Evolutionary conservation across 2,797 vertebrate species (phyloP), one percentile per base, ranked within the genome.

Genomic region (Enteromius afrohamiltoni): DNA sequence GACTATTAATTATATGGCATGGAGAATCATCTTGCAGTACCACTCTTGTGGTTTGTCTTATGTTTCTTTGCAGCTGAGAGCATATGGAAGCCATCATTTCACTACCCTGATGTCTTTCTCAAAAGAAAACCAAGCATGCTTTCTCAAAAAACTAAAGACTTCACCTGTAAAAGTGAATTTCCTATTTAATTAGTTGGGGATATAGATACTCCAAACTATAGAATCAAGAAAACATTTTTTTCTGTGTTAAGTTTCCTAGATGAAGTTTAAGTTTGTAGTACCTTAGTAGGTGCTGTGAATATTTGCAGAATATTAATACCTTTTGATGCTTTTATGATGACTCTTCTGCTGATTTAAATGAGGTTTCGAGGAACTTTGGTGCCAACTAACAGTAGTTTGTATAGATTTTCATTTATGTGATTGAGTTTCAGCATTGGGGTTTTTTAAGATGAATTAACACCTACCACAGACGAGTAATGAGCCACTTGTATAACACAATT

Each of bases 371-470:
- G 23, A 75, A 62, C 19, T 40, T 40, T 51, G 71, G 1, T 67
- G 42, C 21, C 4, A 42, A 42, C 10, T 31, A n/a, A 74, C 26
- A 34, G 21, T 74, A 19, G 70, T 64, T 51, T 67, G 21, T 37
- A 21, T 37, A 19, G 26, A 34, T 81, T 60, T 26, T 34, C 2
- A 71, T 80, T 31, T 34, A 60, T 62, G 13, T 62, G 26, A 0
- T 19, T 51, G 40, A 47, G 9, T 47, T 73, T 37, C 37, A 40
- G 23, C 10, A 26, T 29, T 42, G 16, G 23, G 51, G 37, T n/a
- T 64, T 75, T 64, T 75, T 75, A 42, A 40, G 47, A 70, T 73
- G 45, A 34, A 85, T 80, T 60, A 85, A 79, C 42, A 69, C 79
- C 34, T 68, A 51, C 6, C 49, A 49, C 49, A 0, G 40, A 23